A percentile compares a stretch with the other conserved stretches of the same genome.
Evolutionary conservation across 2,888 invertebrate species (phyloP).

Genomic region (Aspidapion aeneum): DNA sequence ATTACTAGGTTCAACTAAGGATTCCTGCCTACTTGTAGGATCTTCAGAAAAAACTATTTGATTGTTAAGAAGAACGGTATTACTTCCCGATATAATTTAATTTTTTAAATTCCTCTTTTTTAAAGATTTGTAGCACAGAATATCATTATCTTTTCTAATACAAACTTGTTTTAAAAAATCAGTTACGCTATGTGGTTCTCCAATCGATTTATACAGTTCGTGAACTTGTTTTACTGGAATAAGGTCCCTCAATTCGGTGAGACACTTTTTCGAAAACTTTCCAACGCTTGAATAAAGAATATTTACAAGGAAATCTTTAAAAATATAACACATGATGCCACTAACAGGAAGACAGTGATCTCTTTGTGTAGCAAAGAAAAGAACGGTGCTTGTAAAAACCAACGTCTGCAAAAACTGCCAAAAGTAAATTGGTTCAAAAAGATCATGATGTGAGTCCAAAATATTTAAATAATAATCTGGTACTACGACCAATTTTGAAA

Average conservation of each 20-base stretch:
- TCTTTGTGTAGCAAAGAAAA: constrained; percentile 44
- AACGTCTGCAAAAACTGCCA: constrained; percentile 60
- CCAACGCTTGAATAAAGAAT: constrained; percentile 49
- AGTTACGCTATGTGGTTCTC: constrained; percentile 36
- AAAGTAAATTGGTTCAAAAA: constrained; percentile 59
- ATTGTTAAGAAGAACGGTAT: constrained; percentile 14
- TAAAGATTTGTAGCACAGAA: constrained; percentile 27
- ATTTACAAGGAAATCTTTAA: constrained; percentile 52
- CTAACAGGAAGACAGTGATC: constrained; percentile 40
- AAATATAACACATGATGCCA: constrained; percentile 52
- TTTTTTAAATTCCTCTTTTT: constrained; percentile 5
- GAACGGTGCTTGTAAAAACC: constrained; percentile 44
- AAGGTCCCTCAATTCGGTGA: constrained; percentile 33
- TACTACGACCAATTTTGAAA: neutral
- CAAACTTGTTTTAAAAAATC: constrained; percentile 29
- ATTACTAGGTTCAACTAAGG: neutral
- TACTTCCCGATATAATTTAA: constrained; percentile 7
- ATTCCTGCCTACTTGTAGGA: neutral
- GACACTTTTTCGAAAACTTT: constrained; percentile 38
- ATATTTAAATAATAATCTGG: neutral
- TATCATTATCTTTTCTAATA: constrained; percentile 22
- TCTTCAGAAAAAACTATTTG: constrained; percentile 10
- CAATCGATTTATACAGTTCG: constrained; percentile 34
- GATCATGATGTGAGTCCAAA: constrained; percentile 49
- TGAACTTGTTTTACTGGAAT: constrained; percentile 36